A percentile compares a stretch with the other conserved stretches of the same genome.
phyloP scores from a whole-genome alignment of 2,888 invertebrate genomes.

The Selenia dentaria region DNA sequence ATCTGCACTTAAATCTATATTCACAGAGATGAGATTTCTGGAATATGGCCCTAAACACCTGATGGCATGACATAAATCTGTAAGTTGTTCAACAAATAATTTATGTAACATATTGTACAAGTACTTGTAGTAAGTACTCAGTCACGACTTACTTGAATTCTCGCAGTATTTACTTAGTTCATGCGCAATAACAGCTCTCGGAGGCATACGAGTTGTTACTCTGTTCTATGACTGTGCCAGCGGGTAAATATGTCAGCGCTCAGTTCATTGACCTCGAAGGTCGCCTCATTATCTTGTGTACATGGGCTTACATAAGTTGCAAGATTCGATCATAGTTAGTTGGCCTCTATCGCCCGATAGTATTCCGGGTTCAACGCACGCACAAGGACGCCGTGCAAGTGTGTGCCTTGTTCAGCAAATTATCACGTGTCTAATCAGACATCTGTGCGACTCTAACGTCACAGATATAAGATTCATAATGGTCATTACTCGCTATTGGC shows the following conservation, averaged over 20 bases:
- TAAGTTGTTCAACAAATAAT: no score
- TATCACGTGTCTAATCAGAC: constrained; percentile 39
- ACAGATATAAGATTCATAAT: constrained; percentile 36
- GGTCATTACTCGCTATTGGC: constrained; percentile 14
- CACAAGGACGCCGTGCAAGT: constrained; percentile 69
- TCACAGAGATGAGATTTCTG: no score
- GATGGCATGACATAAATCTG: no score
- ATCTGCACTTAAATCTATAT: no score
- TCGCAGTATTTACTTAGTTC: background rate
- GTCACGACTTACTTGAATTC: background rate
- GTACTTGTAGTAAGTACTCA: no score
- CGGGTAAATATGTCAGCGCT: constrained; percentile 34
- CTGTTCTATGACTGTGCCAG: no score
- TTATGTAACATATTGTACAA: background rate
- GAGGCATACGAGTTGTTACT: background rate
- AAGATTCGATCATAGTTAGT: constrained; percentile 63
- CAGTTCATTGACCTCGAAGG: constrained; percentile 67
- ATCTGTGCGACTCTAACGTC: constrained; percentile 28
- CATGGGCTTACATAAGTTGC: constrained; percentile 67
- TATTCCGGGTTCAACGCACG: constrained; percentile 75
- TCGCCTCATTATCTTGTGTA: constrained; percentile 56
- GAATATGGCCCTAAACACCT: no score
- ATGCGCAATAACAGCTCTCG: background rate
- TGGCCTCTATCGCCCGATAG: constrained; percentile 55
- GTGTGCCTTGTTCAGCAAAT: constrained; percentile 49